Percentiles rank a stretch among this genome's conserved stretches.
Evolutionary conservation across 2,797 vertebrate species (phyloP).

Genomic region (Leucoraja ocellata): DNA sequence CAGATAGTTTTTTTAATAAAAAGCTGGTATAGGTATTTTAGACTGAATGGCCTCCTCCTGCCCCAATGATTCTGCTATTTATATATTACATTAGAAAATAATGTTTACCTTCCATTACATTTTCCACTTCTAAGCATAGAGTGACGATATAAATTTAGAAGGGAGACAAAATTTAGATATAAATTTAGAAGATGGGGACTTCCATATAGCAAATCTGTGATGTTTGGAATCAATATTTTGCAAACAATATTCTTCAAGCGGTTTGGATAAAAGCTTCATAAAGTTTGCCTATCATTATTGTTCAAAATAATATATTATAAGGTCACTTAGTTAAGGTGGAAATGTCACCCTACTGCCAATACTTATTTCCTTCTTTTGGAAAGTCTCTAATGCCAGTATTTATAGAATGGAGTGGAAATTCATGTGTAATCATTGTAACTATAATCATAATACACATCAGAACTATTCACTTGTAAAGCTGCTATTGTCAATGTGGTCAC

Average conservation of each 20-base stretch:
- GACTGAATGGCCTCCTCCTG: not conserved
- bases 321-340: not conserved
- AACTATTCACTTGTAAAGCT: not conserved
- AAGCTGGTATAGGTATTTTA: not conserved
- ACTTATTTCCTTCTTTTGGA: not conserved
- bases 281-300: not conserved
- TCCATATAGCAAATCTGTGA: too few relatives aligned
- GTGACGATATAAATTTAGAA: not conserved
- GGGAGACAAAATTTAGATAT: too few relatives aligned
- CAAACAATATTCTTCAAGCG: not conserved
- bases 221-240: not conserved
- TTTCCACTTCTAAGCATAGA: not conserved
- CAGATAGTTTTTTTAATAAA: not conserved
- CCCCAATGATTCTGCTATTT: not conserved
- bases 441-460: not conserved
- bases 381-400: not conserved
- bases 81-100: not conserved
- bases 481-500: not conserved
- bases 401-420: not conserved
- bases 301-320: not conserved
- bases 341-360: not conserved
- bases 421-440: not conserved
- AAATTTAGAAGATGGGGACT: not conserved
- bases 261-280: not conserved
- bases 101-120: not conserved